Evolutionary conservation across 1,140 invertebrate genomes (phyloP), one percentile per base, ranked within the genome.

Genomic region (Ectropis grisescens): DNA sequence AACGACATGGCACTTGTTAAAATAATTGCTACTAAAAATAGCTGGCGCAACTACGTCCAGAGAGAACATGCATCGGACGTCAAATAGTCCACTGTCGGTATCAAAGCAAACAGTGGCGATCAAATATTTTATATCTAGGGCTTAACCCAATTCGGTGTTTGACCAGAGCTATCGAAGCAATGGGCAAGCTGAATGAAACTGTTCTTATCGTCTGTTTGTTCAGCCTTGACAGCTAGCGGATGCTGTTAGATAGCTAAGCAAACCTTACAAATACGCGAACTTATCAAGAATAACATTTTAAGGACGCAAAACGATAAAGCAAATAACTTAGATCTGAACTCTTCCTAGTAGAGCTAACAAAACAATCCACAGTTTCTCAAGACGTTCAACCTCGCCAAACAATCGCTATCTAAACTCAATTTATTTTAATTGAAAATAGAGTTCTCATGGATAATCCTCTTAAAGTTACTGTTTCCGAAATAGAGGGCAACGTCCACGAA

Each of bases 151-250:
- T 53, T 53, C 12, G 12, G 7, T 53, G 37, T 56, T 50, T 46
- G 44, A 24, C 41, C 43, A 48, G 23, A 13, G 29, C 42, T 54
- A 53, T 57, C 45, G 37, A 36, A 43, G 34, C 41, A 32, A 30
- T 25, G 32, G 23, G 41, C 29, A 30, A 44, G 46, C 47, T 50
- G 35, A 45, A 49, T 35, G 47, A 43, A 32, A 31, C 28, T 30
- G 27, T 31, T 24, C 38, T 53, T 58, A 58, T 61, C 58, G 26
- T 27, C 29, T 26, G 39, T 41, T 49, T 47, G 39, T 40, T 13
- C 37, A 51, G 33, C 55, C 58, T 58, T 61, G 54, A 44, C 39
- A 43, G 34, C 35, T 26, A 48, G 44, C 58, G 56, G 58, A 61
- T 59, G 58, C 53, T 58, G 50, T 38, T 48, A 23, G 47, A 51